Evolutionary conservation across 2,113 vertebrate species (phyloP).

Genomic region (Kobus ellipsiprymnus): DNA sequence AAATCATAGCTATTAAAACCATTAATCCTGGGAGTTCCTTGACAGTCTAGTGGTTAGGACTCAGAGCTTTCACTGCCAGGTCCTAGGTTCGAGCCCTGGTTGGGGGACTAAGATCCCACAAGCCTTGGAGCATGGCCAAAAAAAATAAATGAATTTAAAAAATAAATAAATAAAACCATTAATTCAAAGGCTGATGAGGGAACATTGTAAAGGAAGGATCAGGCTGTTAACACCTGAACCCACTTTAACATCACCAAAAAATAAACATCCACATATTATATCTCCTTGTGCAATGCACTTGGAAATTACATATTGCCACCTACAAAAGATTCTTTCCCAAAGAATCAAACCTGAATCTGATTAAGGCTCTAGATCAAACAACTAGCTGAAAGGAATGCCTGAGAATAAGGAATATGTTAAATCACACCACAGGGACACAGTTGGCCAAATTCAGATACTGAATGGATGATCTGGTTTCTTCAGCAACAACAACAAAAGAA

Average conservation of each 20-base stretch:
- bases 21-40: neutral
- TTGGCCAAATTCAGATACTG: neutral
- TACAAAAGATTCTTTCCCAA: neutral
- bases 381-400: neutral
- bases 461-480: neutral
- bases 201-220: neutral
- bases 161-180: neutral
- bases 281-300: neutral
- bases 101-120: neutral
- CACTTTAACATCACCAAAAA: neutral
- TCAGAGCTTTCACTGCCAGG: neutral
- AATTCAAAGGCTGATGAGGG: neutral
- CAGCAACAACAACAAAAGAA: neutral
- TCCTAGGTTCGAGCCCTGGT: neutral
- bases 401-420: neutral
- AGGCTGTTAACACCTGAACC: neutral
- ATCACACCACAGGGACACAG: neutral
- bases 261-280: neutral
- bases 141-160: fast-evolving
- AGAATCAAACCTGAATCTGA: neutral
- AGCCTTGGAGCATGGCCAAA: neutral
- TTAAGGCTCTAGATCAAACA: neutral
- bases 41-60: neutral
- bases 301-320: neutral
- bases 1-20: neutral